Evolutionary conservation across 1,140 invertebrate genomes (phyloP), one percentile per base, ranked within the genome.

Genomic region (Solenopsis invicta): DNA sequence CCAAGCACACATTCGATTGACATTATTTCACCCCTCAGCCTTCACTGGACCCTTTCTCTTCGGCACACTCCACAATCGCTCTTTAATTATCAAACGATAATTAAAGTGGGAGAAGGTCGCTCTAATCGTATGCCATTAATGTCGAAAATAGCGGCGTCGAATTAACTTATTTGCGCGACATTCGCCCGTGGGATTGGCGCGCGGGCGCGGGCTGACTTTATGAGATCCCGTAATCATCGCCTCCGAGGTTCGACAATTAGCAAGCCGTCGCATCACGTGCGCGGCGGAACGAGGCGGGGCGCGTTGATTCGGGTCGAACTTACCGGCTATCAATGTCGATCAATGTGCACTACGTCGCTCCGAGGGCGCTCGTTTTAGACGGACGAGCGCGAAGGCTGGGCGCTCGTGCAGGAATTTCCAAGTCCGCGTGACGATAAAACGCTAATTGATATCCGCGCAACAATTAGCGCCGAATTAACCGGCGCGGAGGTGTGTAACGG

Each of bases 371-470:
- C 24, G 69, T 75, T 75, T 24, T 2, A 59, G 52, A 72, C 50
- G 61, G n/a, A n/a, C n/a, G n/a, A n/a, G n/a, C n/a, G n/a, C n/a
- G n/a, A n/a, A n/a, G n/a, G n/a, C n/a, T n/a, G n/a, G n/a, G n/a
- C n/a, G n/a, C n/a, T n/a, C 59, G 62, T 80, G 80, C 56, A 12
- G 54, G 69, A 74, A 74, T 75, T 84, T 75, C 69, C 80, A 84
- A 84, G 80, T 75, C 69, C 41, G 69, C 80, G 41, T 84, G 80
- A 84, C 80, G 80, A 74, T 75, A 62, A 84, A 84, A 61, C 80
- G 69, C n/a, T 84, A 84, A 84, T 84, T 84, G 80, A 84, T 84
- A 84, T 61, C 80, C 80, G 69, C 41, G 80, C 41, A 84, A 84
- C 80, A 84, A 84, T 84, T 84, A 84, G 80, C 80, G 54, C 41